Evolutionary conservation across 2,797 vertebrate genomes (phyloP).

Genomic region (Labroides dimidiatus): DNA sequence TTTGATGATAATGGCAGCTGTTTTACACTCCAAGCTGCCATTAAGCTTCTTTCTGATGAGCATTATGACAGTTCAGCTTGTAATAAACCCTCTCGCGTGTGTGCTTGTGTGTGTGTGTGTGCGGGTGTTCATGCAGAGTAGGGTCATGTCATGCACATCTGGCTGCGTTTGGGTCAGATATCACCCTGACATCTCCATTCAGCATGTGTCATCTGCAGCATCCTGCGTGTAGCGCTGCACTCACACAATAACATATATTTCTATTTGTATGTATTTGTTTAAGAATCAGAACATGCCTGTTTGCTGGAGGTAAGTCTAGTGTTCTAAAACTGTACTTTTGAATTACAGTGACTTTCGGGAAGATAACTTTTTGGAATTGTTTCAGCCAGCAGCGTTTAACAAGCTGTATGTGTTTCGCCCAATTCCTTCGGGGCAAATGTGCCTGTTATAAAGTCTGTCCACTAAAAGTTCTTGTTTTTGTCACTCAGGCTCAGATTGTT

Average conservation of each 20-base stretch:
- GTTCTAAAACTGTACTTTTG: neutral
- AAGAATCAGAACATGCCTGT: neutral
- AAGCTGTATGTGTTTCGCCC: too few species aligned
- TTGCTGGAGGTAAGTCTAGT: too few species aligned
- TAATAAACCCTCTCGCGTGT: conserved; percentile 24
- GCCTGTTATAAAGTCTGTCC: too few species aligned
- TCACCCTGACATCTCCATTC: neutral
- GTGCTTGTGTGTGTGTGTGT: neutral
- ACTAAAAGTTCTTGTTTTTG: too few species aligned
- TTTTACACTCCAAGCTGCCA: conserved; percentile 39
- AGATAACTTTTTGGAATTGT: neutral
- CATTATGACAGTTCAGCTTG: conserved; percentile 43
- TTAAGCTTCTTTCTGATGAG: conserved; percentile 47
- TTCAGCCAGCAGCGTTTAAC: too few species aligned
- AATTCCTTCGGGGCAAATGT: too few species aligned
- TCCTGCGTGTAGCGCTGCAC: too few species aligned
- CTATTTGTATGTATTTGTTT: too few species aligned
- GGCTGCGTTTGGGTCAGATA: conserved; percentile 2
- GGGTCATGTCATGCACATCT: conserved; percentile 3
- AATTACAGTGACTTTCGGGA: neutral
- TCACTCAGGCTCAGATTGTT: too few species aligned
- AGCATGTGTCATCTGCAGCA: neutral
- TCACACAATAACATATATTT: too few species aligned
- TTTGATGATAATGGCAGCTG: conserved; percentile 49
- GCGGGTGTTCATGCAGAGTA: neutral